Evolutionary conservation across 37 sponge, comb jelly and placozoan species (phyloP), one percentile per base, ranked within the genome.

Genomic region (Cladorhizidae sp.): DNA sequence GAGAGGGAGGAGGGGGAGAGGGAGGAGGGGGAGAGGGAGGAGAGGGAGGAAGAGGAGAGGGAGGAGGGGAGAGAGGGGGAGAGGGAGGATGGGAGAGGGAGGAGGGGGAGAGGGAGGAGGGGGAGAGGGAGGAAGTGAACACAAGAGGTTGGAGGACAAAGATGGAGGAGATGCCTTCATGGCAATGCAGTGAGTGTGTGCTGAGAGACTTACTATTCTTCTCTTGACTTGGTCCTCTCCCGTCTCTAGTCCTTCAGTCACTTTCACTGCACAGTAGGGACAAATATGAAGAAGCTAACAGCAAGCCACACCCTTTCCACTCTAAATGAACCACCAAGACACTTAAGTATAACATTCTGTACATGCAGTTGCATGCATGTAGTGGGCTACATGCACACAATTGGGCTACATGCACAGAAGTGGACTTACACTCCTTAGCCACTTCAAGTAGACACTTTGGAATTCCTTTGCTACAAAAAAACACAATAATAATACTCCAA

Each of bases 371-470:
- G n/a, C n/a, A n/a, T n/a, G n/a, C n/a, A n/a, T n/a, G n/a, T n/a
- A n/a, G n/a, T n/a, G n/a, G n/a, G n/a, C n/a, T n/a, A n/a, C n/a
- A n/a, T n/a, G n/a, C n/a, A n/a, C n/a, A n/a, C n/a, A n/a, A n/a
- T n/a, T n/a, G n/a, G n/a, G n/a, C n/a, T n/a, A n/a, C n/a, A n/a
- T n/a, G 21, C 45, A 39, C 5, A 25, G 50, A 41, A 2, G 63
- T 52, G n/a, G 2, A 77, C 86, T 70, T 50, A 85, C 86, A 74
- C 57, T 85, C 86, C 57, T 77, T 61, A 38, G 79, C 79, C 9
- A 85, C 26, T 42, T 77, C 78, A 11, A 26, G 67, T 1, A 85
- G 69, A 59, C 76, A 77, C 59, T 85, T 85, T 15, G 40, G 65
- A 21, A 85, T 70, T 6, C 76, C 72, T 14, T 54, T 67, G 67